phyloP scores from a whole-genome alignment of 2,113 vertebrate species.

The Phaethornis superciliosus region DNA sequence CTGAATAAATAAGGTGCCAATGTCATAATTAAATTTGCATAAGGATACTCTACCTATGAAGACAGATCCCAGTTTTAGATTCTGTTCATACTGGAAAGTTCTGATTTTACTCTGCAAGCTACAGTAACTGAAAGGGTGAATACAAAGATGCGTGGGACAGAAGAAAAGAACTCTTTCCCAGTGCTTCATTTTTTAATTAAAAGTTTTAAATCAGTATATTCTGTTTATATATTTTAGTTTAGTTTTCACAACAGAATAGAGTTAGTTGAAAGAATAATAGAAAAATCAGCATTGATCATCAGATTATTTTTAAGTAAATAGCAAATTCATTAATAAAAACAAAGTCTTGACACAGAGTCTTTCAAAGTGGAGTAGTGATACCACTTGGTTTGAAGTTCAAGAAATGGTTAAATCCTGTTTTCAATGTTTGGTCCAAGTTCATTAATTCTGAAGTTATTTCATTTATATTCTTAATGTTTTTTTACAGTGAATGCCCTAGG shows the following conservation, averaged over 20 bases:
- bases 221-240: not conserved
- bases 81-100: not conserved
- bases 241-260: not conserved
- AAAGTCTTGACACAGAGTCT: not conserved
- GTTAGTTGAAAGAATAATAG: not conserved
- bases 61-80: not conserved
- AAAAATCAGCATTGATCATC: not conserved
- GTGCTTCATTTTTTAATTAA: not conserved
- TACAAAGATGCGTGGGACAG: not conserved
- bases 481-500: not conserved
- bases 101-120: not conserved
- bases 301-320: not conserved
- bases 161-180: not conserved
- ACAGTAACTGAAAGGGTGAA: not conserved
- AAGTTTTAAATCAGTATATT: not conserved
- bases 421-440: conserved; percentile 9
- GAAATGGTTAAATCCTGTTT: not conserved
- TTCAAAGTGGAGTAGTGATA: not conserved
- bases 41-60: not conserved
- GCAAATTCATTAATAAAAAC: not conserved
- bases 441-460: conserved; percentile 29
- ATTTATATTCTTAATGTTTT: not conserved
- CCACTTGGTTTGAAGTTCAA: not conserved
- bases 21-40: not conserved
- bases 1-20: not conserved